Conservation (phyloP, 2,797 vertebrate species). For the Nyctalus aviator region DNA sequence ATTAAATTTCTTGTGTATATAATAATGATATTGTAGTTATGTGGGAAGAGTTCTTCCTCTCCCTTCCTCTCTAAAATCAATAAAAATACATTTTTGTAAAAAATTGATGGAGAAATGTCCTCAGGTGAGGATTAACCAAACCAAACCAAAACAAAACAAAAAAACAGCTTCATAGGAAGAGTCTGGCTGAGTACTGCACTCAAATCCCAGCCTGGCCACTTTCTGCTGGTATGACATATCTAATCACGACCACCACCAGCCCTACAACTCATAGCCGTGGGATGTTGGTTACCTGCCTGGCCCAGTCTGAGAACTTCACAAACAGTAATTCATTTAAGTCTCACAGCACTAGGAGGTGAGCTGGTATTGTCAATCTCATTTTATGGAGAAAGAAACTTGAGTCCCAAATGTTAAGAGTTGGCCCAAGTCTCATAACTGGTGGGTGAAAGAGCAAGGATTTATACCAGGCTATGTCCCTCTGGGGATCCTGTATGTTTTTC, state of each 20-base stretch:
- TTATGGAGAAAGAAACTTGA: neutral
- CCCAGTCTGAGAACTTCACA: neutral
- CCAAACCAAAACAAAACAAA: neutral
- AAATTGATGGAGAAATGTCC: neutral
- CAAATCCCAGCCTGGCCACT: neutral
- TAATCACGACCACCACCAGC: fast-evolving
- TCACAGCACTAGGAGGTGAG: neutral
- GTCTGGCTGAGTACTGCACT: neutral
- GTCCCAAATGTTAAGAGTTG: neutral
- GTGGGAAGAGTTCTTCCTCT: neutral
- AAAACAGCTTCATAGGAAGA: neutral
- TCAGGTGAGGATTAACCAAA: neutral
- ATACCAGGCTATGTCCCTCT: neutral
- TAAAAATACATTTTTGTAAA: neutral
- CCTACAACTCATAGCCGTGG: neutral
- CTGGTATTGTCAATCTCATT: neutral
- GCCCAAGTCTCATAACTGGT: neutral
- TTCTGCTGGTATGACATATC: neutral
- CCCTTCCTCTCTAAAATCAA: too few relatives aligned
- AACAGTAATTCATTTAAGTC: neutral
- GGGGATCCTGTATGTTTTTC: neutral
- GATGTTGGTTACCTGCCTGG: fast-evolving
- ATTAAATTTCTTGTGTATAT: neutral
- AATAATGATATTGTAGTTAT: neutral
- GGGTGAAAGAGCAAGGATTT: neutral